phyloP scores from a whole-genome alignment of 2,113 vertebrate species.

The Pterocles orientalis region DNA sequence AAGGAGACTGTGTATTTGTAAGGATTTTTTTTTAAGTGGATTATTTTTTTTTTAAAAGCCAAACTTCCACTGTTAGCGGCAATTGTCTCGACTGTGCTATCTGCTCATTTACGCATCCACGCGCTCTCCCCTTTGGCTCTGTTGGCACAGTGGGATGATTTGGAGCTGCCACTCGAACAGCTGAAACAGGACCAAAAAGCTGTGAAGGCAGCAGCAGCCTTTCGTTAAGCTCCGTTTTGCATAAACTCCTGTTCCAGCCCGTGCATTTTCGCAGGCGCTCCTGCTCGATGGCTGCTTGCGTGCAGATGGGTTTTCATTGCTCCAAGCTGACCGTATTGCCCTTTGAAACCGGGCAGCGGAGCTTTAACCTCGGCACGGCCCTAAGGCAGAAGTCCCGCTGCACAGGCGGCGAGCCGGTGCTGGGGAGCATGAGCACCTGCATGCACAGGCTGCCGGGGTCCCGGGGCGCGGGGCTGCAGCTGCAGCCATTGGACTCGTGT shows the following conservation, averaged over 20 bases:
- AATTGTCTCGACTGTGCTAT: rapidly evolving
- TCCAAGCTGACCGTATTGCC: constrained; percentile 5
- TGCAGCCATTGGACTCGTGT: constrained; percentile 50
- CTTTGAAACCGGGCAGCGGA: not conserved
- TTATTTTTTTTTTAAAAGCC: not conserved
- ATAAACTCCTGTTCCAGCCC: rapidly evolving
- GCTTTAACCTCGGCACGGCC: constrained; percentile 18
- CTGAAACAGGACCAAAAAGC: rapidly evolving
- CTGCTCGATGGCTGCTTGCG: not conserved
- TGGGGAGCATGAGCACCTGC: constrained; percentile 6
- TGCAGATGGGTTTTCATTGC: not conserved
- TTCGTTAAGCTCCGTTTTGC: not conserved
- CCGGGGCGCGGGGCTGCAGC: constrained; percentile 32
- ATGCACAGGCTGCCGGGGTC: not conserved
- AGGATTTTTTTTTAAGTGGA: not conserved
- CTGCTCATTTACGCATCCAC: rapidly evolving
- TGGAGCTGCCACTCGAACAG: not conserved
- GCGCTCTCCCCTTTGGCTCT: rapidly evolving
- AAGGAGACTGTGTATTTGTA: not conserved
- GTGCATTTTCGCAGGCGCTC: not conserved
- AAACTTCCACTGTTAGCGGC: not conserved
- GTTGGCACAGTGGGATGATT: not conserved
- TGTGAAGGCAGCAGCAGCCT: not conserved
- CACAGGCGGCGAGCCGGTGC: constrained; percentile 27
- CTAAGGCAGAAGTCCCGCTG: not conserved